These are phyloP conservation scores for Xylota sylvarum DNA, from an alignment of 2,888 invertebrate genomes.

Conservation along the genomic window DNA sequence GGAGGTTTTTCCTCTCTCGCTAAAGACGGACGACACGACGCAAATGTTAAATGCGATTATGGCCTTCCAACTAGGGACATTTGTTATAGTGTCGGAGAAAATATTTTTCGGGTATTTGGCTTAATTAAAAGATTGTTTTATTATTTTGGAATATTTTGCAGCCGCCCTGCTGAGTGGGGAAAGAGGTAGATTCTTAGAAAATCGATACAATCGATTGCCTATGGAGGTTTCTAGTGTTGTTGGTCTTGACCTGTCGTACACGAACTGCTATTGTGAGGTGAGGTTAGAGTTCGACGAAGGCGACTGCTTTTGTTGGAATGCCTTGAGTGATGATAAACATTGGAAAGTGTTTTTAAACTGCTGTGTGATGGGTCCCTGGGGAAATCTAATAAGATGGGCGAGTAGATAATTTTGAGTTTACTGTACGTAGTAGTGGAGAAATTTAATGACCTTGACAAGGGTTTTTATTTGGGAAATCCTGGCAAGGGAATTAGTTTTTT, in stretches of 20 bases:
- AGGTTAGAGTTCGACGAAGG: not conserved
- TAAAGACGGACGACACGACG: slow-evolving; percentile 21
- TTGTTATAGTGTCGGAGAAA: slow-evolving; percentile 59
- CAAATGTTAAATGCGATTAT: slow-evolving; percentile 63
- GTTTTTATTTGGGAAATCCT: no score
- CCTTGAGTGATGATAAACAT: slow-evolving; percentile 43
- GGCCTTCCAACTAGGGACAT: slow-evolving; percentile 40
- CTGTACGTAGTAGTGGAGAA: not conserved
- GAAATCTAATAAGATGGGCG: not conserved
- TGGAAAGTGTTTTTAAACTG: slow-evolving; percentile 34
- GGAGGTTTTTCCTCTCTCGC: slow-evolving; percentile 1
- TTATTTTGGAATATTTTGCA: slow-evolving; percentile 50
- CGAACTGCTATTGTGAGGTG: slow-evolving; percentile 20
- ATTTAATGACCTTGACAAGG: no score
- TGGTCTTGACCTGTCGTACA: slow-evolving; percentile 61
- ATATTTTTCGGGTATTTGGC: slow-evolving; percentile 67
- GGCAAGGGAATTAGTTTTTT: no score
- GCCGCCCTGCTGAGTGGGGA: not conserved
- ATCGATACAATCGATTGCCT: slow-evolving; percentile 66
- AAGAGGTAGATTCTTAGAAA: not conserved
- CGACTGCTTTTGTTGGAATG: slow-evolving; percentile 20
- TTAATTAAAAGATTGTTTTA: slow-evolving; percentile 68
- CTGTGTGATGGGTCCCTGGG: slow-evolving; percentile 39
- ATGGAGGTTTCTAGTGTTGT: slow-evolving; percentile 9
- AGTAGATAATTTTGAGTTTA: not conserved